Conservation (phyloP, 2,113 vertebrate genomes). For the Lasiurus cinereus region DNA sequence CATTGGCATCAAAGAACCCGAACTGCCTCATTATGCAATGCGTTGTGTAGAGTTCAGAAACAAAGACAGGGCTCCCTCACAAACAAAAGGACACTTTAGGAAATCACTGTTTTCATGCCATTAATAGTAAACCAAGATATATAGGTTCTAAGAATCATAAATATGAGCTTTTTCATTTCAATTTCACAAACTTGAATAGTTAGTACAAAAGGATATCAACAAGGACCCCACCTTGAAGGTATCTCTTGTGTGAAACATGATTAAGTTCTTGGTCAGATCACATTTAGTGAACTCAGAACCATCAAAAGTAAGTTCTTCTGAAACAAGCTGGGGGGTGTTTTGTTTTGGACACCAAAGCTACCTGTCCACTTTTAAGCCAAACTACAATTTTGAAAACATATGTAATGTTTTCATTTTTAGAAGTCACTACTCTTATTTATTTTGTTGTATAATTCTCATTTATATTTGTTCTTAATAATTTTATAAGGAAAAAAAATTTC, state of each 20-base stretch:
- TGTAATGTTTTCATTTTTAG: neutral
- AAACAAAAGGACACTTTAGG: neutral
- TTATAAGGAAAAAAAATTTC: neutral
- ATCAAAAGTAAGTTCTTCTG: neutral
- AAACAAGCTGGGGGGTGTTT: neutral
- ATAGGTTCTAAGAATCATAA: neutral
- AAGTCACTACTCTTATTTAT: neutral
- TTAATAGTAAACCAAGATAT: neutral
- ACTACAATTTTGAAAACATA: neutral
- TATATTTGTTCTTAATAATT: neutral
- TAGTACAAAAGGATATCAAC: too few relatives aligned
- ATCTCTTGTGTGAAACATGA: neutral
- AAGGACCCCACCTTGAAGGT: neutral
- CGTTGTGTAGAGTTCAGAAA: rapidly evolving
- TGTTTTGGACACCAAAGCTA: neutral
- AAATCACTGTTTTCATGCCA: neutral
- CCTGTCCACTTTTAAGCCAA: neutral
- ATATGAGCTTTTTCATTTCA: neutral
- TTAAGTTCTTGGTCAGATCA: neutral
- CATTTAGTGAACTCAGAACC: neutral
- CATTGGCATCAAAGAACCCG: neutral
- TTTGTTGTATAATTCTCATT: neutral
- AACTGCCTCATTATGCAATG: neutral
- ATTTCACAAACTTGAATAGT: neutral
- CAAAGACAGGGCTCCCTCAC: neutral